phyloP scores from a whole-genome alignment of 2,113 vertebrate species.

The Vombatus ursinus region DNA sequence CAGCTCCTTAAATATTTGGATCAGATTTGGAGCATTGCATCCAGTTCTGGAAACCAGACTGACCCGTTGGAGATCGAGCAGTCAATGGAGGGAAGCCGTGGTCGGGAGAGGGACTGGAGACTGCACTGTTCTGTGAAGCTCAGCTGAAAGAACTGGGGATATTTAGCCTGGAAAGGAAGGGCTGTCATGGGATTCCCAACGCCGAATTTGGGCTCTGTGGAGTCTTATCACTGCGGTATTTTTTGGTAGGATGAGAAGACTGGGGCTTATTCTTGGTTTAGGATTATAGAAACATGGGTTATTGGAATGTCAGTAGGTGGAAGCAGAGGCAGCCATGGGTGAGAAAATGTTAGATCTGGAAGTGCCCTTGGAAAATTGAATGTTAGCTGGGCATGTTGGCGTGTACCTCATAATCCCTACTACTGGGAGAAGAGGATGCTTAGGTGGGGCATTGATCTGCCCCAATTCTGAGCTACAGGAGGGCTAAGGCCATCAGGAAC shows the following conservation, averaged over 20 bases:
- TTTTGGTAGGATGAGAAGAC: background rate
- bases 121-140: background rate
- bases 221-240: background rate
- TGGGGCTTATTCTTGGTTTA: background rate
- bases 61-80: background rate
- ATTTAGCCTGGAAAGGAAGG: background rate
- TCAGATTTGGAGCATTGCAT: background rate
- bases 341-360: too few species aligned
- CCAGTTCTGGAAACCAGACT: background rate
- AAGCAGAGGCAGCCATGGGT: background rate
- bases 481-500: too few species aligned
- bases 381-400: too few species aligned
- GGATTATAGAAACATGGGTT: background rate
- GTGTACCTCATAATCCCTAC: too few species aligned
- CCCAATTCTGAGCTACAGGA: background rate
- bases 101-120: background rate
- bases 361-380: too few species aligned
- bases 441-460: background rate
- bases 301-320: background rate
- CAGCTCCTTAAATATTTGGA: background rate
- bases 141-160: background rate
- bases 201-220: background rate
- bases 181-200: background rate
- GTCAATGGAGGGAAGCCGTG: background rate
- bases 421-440: too few species aligned